Base-by-base conservation (phyloP, 2,888 invertebrate species). In the Geophilus truncorum region DNA sequence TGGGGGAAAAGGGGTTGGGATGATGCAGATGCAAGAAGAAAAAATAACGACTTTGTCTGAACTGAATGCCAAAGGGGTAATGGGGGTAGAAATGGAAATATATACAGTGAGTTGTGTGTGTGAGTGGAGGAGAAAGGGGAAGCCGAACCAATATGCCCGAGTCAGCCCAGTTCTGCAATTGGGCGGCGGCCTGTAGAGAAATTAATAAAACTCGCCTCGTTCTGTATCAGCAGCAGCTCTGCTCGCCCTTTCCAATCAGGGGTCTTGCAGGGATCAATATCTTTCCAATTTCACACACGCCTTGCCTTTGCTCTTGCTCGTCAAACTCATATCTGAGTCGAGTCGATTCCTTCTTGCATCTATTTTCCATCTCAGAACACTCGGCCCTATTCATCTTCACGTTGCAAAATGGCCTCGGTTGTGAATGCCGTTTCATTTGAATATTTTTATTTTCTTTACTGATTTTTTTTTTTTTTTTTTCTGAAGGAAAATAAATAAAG, bases 261-360 rank as follows among this genome's bases (percentile, higher is more conserved):
- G 62, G 62, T 62, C 62, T 62, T 62, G 25, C 62, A 62, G 15
- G 62, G 62, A 62, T 62, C 62, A 62, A 62, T 62, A 62, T 62
- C 62, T 62, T 62, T 62, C 62, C 62, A 62, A 62, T 62, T 62
- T 62, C 62, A 62, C 62, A 62, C 62, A 62, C 62, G 62, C 62
- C 62, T 62, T 62, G 62, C 62, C 28, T 62, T 62, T 62, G 25
- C 62, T 62, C 28, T 62, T 62, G 12, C 62, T 62, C 45, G 45
- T 45, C 62, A 62, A 62, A 62, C 62, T 62, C 62, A 62, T 62
- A 62, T 62, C 62, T 62, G 25, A 62, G 12, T 62, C 25, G 23
- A 62, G 62, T 62, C 62, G 62, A 62, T 62, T 62, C 62, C 62
- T 62, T 62, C 62, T 62, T 25, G 62, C 62, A 62, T 62, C 62